A percentile compares a stretch with the other conserved stretches of the same genome.
Conservation (phyloP, 2,888 invertebrate genomes). For the Callinectes sapidus region DNA sequence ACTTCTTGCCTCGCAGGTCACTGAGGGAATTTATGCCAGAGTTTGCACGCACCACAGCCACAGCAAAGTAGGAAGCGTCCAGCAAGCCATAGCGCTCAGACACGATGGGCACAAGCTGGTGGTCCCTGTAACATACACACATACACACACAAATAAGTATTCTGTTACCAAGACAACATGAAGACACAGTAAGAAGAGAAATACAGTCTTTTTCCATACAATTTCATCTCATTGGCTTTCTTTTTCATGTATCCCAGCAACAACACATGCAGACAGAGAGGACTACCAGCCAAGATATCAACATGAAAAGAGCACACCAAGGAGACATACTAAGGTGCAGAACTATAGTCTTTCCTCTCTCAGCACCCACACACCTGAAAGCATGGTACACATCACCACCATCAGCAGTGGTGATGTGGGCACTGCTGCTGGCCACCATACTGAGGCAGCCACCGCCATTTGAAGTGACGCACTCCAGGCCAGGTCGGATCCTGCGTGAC, state of each 20-base stretch:
- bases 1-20: slow-evolving; percentile 84
- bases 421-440: slow-evolving; percentile 84
- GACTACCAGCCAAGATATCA: not conserved
- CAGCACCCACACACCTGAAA: slow-evolving; percentile 51
- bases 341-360: not conserved
- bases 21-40: slow-evolving; percentile 80
- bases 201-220: too few species aligned
- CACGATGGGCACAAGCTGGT: slow-evolving; percentile 81
- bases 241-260: not conserved
- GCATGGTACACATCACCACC: slow-evolving; percentile 63
- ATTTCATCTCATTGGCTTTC: too few species aligned
- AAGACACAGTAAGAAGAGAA: too few species aligned
- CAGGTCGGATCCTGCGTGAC: slow-evolving; percentile 87
- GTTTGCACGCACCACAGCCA: slow-evolving; percentile 82
- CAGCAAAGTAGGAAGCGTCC: slow-evolving; percentile 81
- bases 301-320: not conserved
- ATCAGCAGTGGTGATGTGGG: slow-evolving; percentile 80
- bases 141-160: not conserved
- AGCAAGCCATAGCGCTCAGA: slow-evolving; percentile 82
- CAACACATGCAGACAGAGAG: not conserved
- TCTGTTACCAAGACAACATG: not conserved
- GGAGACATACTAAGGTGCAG: not conserved
- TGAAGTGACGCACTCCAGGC: slow-evolving; percentile 85
- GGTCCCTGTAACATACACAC: slow-evolving; percentile 75
- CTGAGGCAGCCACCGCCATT: slow-evolving; percentile 84